Evolutionary conservation across 2,888 invertebrate species (phyloP).

Genomic region (Plagodis pulveraria): DNA sequence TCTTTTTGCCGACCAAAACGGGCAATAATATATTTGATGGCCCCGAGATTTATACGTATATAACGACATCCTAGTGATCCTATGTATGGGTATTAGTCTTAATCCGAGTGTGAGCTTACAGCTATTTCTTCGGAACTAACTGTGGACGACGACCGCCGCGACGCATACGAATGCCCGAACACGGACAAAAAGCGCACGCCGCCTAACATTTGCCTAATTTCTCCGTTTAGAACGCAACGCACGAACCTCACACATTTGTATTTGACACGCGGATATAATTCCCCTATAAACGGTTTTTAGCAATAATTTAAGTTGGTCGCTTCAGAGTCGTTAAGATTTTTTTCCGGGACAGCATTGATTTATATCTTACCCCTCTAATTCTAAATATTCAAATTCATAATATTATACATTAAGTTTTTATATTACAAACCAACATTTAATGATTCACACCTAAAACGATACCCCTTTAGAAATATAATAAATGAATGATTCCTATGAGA

Average conservation of each 20-base stretch:
- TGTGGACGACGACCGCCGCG: constrained; percentile 46
- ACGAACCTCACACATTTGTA: constrained; percentile 50
- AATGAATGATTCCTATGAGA: too few species aligned
- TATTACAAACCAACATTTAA: too few species aligned
- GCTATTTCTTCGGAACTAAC: constrained; percentile 74
- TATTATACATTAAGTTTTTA: too few species aligned
- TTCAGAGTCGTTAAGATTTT: constrained; percentile 7
- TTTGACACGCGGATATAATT: constrained; percentile 43
- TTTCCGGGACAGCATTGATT: not conserved
- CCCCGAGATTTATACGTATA: constrained; percentile 31
- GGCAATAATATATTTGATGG: constrained; percentile 42
- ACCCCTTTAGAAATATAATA: too few species aligned
- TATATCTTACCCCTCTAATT: constrained; percentile 9
- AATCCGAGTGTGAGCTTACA: constrained; percentile 52
- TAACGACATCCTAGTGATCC: constrained; percentile 38
- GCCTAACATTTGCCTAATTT: constrained; percentile 58
- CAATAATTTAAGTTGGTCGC: constrained; percentile 30
- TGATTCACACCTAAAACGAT: too few species aligned
- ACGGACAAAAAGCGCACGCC: constrained; percentile 50
- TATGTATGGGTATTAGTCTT: constrained; percentile 50
- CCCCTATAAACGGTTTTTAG: constrained; percentile 37
- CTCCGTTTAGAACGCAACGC: constrained; percentile 48
- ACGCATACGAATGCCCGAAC: constrained; percentile 69
- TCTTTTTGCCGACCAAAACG: constrained; percentile 33
- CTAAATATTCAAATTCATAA: too few species aligned